Percentiles rank a stretch among this genome's conserved stretches.
Evolutionary conservation across 2,888 invertebrate genomes (phyloP).

Genomic region (Epistrophe eligans): DNA sequence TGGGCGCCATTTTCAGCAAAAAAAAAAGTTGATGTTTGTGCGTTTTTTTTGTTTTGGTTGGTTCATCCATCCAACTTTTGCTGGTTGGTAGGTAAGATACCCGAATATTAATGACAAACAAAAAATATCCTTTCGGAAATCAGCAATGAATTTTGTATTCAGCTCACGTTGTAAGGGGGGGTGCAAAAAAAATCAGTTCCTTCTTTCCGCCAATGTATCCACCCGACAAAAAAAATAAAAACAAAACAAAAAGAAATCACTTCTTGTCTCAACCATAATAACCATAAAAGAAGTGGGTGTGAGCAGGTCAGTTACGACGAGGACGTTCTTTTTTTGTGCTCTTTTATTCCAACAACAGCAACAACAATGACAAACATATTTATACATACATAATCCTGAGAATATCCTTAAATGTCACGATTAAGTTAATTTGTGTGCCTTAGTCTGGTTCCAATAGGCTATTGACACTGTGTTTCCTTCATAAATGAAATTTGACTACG

Average conservation of each 20-base stretch:
- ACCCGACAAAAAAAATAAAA: background rate
- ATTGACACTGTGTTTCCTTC: background rate
- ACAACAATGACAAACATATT: slow-evolving; percentile 18
- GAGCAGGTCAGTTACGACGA: background rate
- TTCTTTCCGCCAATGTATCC: background rate
- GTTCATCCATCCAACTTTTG: background rate
- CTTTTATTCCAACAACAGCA: background rate
- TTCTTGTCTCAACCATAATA: slow-evolving; percentile 17
- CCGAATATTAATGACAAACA: background rate
- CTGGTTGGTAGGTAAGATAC: too few species aligned
- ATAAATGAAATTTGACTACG: slow-evolving; percentile 17
- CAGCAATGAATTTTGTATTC: slow-evolving; percentile 40
- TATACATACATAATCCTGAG: slow-evolving; percentile 18
- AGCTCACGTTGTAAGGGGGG: slow-evolving; percentile 25
- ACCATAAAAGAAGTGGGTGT: slow-evolving; percentile 5
- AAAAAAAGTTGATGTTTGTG: slow-evolving; percentile 25
- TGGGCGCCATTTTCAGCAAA: slow-evolving; percentile 27
- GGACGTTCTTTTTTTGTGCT: background rate
- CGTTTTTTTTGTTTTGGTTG: background rate
- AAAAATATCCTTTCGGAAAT: slow-evolving; percentile 11
- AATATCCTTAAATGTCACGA: slow-evolving; percentile 17
- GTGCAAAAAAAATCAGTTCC: slow-evolving; percentile 50
- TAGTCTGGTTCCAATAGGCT: background rate
- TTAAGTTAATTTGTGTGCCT: background rate
- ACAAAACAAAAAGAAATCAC: slow-evolving; percentile 17